These are phyloP conservation scores for Ascaphus truei DNA, from an alignment of 2,113 vertebrate genomes.

Conservation along the genomic window DNA sequence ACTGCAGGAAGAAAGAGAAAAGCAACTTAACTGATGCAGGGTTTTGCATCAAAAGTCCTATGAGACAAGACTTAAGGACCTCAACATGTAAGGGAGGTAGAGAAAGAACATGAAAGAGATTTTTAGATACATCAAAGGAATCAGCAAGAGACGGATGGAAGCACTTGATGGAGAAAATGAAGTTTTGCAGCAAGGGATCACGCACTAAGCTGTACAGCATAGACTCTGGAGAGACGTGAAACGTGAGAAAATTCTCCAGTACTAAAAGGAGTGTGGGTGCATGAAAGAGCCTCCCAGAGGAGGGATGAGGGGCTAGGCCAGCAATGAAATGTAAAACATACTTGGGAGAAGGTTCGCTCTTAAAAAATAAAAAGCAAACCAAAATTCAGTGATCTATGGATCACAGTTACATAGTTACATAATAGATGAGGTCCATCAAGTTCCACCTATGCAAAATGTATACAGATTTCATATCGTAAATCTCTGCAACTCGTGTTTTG, in stretches of 20 bases:
- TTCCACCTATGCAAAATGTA: no score
- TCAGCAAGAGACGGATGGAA: background rate
- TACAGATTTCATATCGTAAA: no score
- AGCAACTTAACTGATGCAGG: slow-evolving; percentile 1
- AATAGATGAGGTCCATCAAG: no score
- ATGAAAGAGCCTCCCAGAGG: background rate
- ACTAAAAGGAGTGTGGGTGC: background rate
- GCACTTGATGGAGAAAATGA: slow-evolving; percentile 8
- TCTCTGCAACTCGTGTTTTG: no score
- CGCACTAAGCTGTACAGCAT: background rate
- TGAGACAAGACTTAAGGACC: slow-evolving; percentile 13
- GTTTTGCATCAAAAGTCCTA: slow-evolving; percentile 8
- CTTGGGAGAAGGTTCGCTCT: no score
- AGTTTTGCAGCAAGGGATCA: background rate
- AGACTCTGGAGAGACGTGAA: slow-evolving; percentile 2
- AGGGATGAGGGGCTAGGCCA: no score
- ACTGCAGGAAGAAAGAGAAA: no score
- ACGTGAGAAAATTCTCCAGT: background rate
- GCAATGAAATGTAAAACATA: no score
- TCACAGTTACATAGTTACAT: no score
- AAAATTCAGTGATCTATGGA: no score
- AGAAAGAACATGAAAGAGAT: slow-evolving; percentile 16
- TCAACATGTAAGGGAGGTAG: background rate
- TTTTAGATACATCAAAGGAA: slow-evolving; percentile 19
- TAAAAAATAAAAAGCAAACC: no score